Percentiles rank a stretch among this genome's conserved stretches.
These are phyloP conservation scores for Hippocampus abdominalis DNA, from an alignment of 2,113 vertebrate genomes.

Conservation along the genomic window DNA sequence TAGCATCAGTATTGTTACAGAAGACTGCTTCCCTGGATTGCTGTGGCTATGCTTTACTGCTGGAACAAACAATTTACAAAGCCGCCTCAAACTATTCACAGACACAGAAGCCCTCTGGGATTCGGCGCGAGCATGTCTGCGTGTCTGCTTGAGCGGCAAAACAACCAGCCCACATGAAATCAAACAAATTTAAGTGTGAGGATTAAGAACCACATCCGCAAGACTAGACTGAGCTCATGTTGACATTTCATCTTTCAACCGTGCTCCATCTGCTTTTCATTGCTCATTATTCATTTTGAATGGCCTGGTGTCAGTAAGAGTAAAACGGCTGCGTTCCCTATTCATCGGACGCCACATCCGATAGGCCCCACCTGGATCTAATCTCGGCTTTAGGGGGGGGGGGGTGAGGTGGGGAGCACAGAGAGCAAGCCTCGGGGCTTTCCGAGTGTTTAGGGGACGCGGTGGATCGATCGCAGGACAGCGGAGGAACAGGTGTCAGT, in stretches of 20 bases:
- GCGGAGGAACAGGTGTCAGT: slow-evolving; percentile 38
- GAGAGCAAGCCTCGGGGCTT: slow-evolving; percentile 22
- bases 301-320: slow-evolving; percentile 31
- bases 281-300: slow-evolving; percentile 35
- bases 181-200: slow-evolving; percentile 36
- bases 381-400: slow-evolving; percentile 46
- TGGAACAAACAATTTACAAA: slow-evolving; percentile 28
- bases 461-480: slow-evolving; percentile 34
- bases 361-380: slow-evolving; percentile 53
- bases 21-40: slow-evolving; percentile 9
- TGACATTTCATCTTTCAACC: slow-evolving; percentile 50
- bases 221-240: slow-evolving; percentile 52
- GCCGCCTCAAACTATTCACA: slow-evolving; percentile 18
- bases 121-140: slow-evolving; percentile 24
- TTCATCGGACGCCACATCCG: slow-evolving; percentile 37
- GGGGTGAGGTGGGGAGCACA: slow-evolving; percentile 10
- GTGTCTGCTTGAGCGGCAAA: slow-evolving; percentile 30
- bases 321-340: slow-evolving; percentile 34
- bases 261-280: slow-evolving; percentile 58
- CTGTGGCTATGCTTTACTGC: slow-evolving; percentile 25
- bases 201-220: slow-evolving; percentile 56
- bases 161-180: slow-evolving; percentile 24
- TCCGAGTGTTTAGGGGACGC: slow-evolving; percentile 18
- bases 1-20: slow-evolving; percentile 17
- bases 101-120: background rate